phyloP scores from a whole-genome alignment of 2,113 vertebrate species.

The Pangasianodon hypophthalmus region DNA sequence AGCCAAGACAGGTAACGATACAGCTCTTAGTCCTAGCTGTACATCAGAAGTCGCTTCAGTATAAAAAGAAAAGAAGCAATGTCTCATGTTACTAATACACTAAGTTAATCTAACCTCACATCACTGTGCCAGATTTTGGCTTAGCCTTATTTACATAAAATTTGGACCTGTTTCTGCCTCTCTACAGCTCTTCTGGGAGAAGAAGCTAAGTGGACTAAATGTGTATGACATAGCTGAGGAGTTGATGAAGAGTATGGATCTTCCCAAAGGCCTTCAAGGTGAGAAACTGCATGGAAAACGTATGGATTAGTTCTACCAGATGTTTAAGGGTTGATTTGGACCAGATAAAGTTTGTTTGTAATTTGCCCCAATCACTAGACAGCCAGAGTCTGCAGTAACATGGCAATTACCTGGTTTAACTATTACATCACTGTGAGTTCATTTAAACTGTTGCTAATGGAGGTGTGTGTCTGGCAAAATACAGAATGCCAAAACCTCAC shows the following conservation, averaged over 20 bases:
- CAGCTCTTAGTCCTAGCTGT: neutral
- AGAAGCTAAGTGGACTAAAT: conserved; percentile 90
- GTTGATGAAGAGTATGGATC: conserved; percentile 95
- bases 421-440: neutral
- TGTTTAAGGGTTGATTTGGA: no score
- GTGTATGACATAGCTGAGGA: conserved; percentile 96
- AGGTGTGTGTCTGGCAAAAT: neutral
- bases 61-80: neutral
- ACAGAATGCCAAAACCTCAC: neutral
- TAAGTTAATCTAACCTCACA: neutral
- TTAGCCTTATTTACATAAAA: neutral
- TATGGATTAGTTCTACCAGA: neutral
- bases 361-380: neutral
- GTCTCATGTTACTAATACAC: neutral
- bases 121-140: neutral
- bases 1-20: conserved; percentile 86
- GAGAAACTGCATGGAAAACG: conserved; percentile 20
- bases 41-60: neutral
- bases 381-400: neutral
- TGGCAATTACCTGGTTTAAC: neutral
- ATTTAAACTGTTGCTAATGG: neutral
- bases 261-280: conserved; percentile 95
- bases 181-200: conserved; percentile 94
- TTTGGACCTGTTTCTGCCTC: neutral
- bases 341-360: neutral